Evolutionary conservation across 2,113 vertebrate genomes (phyloP).

Genomic region (Mastomys coucha): DNA sequence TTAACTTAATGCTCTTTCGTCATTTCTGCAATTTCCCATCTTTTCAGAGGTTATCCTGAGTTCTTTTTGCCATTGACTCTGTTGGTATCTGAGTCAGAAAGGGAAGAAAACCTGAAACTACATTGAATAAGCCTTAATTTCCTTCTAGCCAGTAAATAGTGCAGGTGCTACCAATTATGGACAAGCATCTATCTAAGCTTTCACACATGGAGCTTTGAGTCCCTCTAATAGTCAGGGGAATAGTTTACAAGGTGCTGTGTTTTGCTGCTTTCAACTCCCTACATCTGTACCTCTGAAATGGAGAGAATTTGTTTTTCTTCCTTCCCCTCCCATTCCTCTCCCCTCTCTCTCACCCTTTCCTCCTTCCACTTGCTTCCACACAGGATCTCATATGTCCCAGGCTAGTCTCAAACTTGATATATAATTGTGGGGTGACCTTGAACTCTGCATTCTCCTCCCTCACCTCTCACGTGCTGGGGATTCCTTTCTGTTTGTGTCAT

Average conservation of each 20-base stretch:
- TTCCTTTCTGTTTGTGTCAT: background rate
- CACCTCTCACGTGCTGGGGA: background rate
- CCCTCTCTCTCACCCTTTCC: no score
- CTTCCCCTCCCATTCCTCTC: background rate
- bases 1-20: conserved; percentile 19
- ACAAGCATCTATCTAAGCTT: background rate
- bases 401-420: background rate
- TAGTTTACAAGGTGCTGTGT: background rate
- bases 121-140: conserved; percentile 57
- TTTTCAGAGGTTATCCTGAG: conserved; percentile 43
- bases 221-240: background rate
- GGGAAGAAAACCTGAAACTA: conserved; percentile 49
- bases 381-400: background rate
- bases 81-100: conserved; percentile 46
- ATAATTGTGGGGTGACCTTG: background rate
- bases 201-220: background rate
- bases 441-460: background rate
- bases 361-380: background rate
- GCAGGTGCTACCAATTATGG: background rate
- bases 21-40: conserved; percentile 50
- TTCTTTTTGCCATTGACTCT: conserved; percentile 7
- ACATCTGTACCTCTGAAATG: background rate
- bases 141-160: background rate
- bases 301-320: background rate
- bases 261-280: background rate